Base-by-base conservation (phyloP, 2,113 vertebrate genomes). In the Pontoporia blainvillei region DNA sequence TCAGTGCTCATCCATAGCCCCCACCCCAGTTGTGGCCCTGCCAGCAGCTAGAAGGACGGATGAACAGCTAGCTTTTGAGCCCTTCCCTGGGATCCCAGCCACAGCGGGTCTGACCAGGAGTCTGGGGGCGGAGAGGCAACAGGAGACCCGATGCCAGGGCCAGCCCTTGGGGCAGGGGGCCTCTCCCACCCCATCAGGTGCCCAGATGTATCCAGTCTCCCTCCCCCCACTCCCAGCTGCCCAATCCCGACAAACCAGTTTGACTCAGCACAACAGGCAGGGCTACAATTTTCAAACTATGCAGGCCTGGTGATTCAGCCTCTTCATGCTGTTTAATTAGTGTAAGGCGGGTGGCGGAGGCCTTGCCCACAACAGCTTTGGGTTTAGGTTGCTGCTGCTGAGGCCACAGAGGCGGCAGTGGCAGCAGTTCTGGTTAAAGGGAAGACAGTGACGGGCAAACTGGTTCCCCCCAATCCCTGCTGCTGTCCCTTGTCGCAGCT, bases 191-290 rank as follows among this genome's bases (percentile, higher is more conserved):
- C 44, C 94, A 90, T 93, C 85, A 94, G 86, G 64, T 94, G 81
- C 82, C 97, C 94, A 96, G 93, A 94, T 97, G 93, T 97, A 79
- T 89, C 91, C 57, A 31, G 76, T 15, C 71, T 57, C 67, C 49
- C 57, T 73, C 94, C 34, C 34, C 61, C 92, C 96, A 66, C 96
- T 96, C 97, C 64, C 52, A 46, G 97, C 93, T 98, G 97, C 98
- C 98, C 95, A 96, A 99, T 98, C 99, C 97, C 46, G 99, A 99
- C 98, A 98, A 99, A 99, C 99, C 99, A 99, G 99, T 99, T 99
- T 98, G 98, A 98, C 98, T 98, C 98, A 98, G 99, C 98, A 98
- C 97, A 98, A 98, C 98, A 98, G 98, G 98, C 98, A 98, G 98
- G 98, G 97, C 98, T 98, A 98, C 98, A 98, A 98, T 99, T 98